Base-by-base conservation (phyloP, 23 tunicate genomes). In the Styela plicata region DNA sequence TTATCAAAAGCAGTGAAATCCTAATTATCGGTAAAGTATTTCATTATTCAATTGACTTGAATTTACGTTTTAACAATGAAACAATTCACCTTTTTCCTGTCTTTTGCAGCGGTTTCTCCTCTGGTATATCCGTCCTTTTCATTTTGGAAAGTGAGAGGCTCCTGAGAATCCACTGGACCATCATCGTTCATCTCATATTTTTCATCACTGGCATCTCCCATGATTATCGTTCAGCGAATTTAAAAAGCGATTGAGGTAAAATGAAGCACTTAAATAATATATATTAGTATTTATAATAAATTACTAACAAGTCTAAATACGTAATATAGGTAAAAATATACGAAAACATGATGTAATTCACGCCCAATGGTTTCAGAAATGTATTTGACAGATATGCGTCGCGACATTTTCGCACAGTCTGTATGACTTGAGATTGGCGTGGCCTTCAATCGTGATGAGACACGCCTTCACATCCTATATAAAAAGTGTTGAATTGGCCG, bases 161-260 rank as follows among this genome's bases (percentile, higher is more conserved):
- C 85, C 29, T 36, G 64, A 25, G 85, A 82, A 44, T 82, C 78
- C 25, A 82, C 74, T 16, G 78, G 79, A 18, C 74, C 85, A 29
- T 67, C 63, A 29, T 82, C 71, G 2, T 34, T 16, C 1, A 70
- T 18, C 70, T 33, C 79, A 18, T 65, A 32, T 3, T 28, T 30
- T 69, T 82, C 79, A 3, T 82, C 78, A 0, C 31, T 76, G 25
- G 81, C 81, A 76, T 76, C 81, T 33, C 81, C 81, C 81, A 76
- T 76, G 66, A 24, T 76, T 17, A 33, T 34, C 19, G 64, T 76
- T 34, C n/a, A n/a, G 65, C n/a, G n/a, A 0, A 62, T 0, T 67
- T 67, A 18, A 29, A 22, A 67, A 25, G 24, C 22, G 31, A 67
- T 67, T 13, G 16, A 67, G 19, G 17, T 67, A 24, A 16, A 1